Evolutionary conservation across 2,888 invertebrate species (phyloP).

Genomic region (Drosophila subsilvestris): DNA sequence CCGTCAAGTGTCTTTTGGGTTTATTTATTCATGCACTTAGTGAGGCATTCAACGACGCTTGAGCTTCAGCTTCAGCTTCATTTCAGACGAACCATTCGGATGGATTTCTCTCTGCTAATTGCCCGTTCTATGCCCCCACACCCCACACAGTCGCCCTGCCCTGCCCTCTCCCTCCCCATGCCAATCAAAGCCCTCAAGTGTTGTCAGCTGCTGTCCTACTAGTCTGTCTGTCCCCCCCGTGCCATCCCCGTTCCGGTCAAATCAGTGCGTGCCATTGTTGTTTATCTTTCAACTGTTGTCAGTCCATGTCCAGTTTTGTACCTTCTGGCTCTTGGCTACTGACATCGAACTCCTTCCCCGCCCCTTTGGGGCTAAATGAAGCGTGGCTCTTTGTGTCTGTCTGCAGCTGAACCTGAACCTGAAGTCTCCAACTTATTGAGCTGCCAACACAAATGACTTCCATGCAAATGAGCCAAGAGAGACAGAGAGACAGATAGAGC

Average conservation of each 20-base stretch:
- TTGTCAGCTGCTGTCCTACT: constrained; percentile 46
- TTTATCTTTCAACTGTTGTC: constrained; percentile 63
- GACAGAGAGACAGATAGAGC: background rate
- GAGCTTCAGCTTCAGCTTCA: constrained; percentile 43
- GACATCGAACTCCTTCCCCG: constrained; percentile 1
- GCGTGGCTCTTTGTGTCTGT: constrained; percentile 51
- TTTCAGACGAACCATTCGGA: constrained; percentile 44
- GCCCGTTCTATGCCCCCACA: constrained; percentile 41
- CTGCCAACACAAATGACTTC: constrained; percentile 43
- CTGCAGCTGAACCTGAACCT: constrained; percentile 50
- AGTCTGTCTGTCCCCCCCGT: background rate
- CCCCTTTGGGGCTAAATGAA: constrained; percentile 59
- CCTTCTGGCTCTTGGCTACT: constrained; percentile 1
- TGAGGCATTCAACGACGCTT: constrained; percentile 72
- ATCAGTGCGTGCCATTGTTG: constrained; percentile 77
- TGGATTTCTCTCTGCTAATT: constrained; percentile 66
- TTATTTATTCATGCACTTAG: constrained; percentile 78
- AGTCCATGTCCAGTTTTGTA: constrained; percentile 1
- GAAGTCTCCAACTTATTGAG: constrained; percentile 56
- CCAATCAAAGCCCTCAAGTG: constrained; percentile 71
- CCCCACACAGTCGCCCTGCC: background rate
- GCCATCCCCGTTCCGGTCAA: constrained; percentile 39
- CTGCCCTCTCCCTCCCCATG: constrained; percentile 35
- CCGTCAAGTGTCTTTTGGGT: constrained; percentile 65
- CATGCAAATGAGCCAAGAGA: constrained; percentile 62